Base-by-base conservation (phyloP, 2,797 vertebrate genomes). In the Silurus aristotelis region DNA sequence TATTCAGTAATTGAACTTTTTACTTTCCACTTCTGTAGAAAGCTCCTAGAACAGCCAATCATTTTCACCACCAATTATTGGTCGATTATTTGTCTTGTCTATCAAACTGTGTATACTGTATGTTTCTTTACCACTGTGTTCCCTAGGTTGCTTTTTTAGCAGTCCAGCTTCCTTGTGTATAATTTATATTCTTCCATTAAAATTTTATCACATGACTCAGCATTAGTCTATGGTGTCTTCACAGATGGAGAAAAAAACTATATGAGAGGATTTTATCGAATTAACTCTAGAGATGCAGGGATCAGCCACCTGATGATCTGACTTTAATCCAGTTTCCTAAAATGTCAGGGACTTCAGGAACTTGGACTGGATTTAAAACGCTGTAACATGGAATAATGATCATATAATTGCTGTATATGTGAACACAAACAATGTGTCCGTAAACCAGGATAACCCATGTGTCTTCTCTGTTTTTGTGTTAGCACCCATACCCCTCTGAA, bases 401-500 rank as follows among this genome's bases (percentile, higher is more conserved):
- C 14, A 2, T 27, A 5, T 80, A 46, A 17, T 48, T 64, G 17
- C 17, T 48, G 38, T 80, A 22, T 25, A 9, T 64, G 38, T 6
- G 12, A 9, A 19, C 46, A 15, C 13, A 2, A 46, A 14, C 25
- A 17, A 25, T 8, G 5, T 55, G 61, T 55, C 9, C 31, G 2
- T 13, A 38, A 58, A 14, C 58, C n/a, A 31, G 80, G 55, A 46
- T 78, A 25, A 80, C 27, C 2, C 20, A 27, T 8, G 10, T 25
- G 20, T 64, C 43, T 80, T 60, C 38, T 75, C 13, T 63, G 71
- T 55, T 55, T 73, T 19, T 77, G 27, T 68, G 48, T 77, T 80
- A 98, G 97, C 97, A 98, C 91, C 97, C 97, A 64, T 98, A 98
- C 92, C 97, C 97, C 81, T 98, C 97, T 88, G 97, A 98, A 95